phyloP scores from a whole-genome alignment of 2,797 vertebrate genomes.

The Cynopterus sphinx region DNA sequence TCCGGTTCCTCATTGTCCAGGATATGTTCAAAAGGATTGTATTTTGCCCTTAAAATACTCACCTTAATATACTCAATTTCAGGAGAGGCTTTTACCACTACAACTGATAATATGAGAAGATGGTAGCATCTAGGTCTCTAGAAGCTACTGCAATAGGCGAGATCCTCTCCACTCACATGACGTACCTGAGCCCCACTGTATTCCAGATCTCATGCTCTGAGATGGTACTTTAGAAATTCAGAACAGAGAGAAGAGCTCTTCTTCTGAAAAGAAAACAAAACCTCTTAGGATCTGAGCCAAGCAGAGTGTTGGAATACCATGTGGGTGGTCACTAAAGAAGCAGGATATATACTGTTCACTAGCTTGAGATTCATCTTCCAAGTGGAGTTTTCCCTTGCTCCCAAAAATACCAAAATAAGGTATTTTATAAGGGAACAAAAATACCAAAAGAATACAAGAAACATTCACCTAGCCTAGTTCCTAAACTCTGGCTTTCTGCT shows the following conservation, averaged over 20 bases:
- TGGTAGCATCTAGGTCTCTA: not conserved
- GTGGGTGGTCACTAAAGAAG: not conserved
- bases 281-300: not conserved
- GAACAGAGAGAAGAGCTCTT: not conserved
- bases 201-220: not conserved
- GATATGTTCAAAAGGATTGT: not conserved
- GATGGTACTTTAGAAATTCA: not conserved
- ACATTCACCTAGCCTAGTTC: not conserved
- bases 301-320: not conserved
- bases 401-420: too few relatives aligned
- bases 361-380: not conserved
- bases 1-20: not conserved
- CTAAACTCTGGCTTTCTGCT: not conserved
- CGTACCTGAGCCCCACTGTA: not conserved
- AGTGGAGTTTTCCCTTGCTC: not conserved
- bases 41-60: not conserved
- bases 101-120: not conserved
- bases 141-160: not conserved
- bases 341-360: not conserved
- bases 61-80: not conserved
- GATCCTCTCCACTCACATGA: not conserved
- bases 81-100: not conserved
- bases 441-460: not conserved
- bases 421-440: not conserved
- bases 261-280: conserved; percentile 34